Evolutionary conservation across 2,113 vertebrate genomes (phyloP), one percentile per base, ranked within the genome.

Genomic region (Paramisgurnus dabryanus): DNA sequence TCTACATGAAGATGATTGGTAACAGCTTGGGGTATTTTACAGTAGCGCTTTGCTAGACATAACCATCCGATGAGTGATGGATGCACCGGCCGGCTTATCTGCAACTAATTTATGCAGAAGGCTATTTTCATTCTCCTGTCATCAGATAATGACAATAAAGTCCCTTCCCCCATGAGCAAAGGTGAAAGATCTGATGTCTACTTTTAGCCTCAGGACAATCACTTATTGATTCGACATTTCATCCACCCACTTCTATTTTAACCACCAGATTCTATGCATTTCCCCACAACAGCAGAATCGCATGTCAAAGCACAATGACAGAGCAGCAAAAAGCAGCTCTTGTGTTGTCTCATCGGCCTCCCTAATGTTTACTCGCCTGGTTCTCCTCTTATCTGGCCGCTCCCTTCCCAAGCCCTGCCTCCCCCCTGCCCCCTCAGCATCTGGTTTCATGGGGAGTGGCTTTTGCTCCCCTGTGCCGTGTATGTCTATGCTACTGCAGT

Each of bases 391-490:
- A 68, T 79, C 77, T 47, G 34, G 22, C 77, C 72, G 15, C 73
- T 58, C 41, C 80, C 45, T 60, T 18, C 45, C 12, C 41, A 6
- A 57, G 5, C 65, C 49, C 64, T 55, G 18, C 49, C 53, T 40
- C 13, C 34, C 66, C 60, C 67, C 49, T 49, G 22, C 41, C 50
- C 55, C 67, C 57, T 58, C 40, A 70, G 77, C 67, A 70, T 39
- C 66, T 67, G 72, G 65, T 40, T 53, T 80, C 67, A 80, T 0
- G 40, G 78, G 78, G 78, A 65, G 78, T 80, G 68, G 78, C 78
- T 67, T 27, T 79, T 34, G 78, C 57, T 75, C 78, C 68, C 78
- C 61, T 61, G 58, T 7, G 22, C 43, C 63, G 22, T 71, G 40
- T 15, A 39, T 53, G 22, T 72, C 27, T 41, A 39, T 1, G 57